These are phyloP conservation scores for Drosophila yakuba DNA, from an alignment of 1,140 invertebrate species.

Conservation along the genomic window DNA sequence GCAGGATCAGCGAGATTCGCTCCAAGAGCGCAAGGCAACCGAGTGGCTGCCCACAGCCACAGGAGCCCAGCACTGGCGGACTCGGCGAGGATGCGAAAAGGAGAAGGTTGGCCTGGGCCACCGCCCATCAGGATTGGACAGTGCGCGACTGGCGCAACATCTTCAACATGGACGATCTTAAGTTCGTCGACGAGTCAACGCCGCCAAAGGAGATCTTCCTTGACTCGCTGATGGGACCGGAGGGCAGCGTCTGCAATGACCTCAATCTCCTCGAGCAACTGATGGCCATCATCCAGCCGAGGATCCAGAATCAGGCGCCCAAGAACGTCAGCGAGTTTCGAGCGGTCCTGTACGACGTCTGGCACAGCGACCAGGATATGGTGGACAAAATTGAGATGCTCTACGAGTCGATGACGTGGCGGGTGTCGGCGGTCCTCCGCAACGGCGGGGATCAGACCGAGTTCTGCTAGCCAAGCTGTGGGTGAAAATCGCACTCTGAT, in stretches of 20 bases:
- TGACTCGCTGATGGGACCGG: constrained; percentile 61
- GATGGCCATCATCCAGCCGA: constrained; percentile 62
- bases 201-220: constrained; percentile 54
- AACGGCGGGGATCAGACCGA: constrained; percentile 51
- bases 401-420: constrained; percentile 64
- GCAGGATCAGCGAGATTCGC: constrained; percentile 64
- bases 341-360: constrained; percentile 57
- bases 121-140: constrained; percentile 61
- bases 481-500: background rate
- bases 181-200: constrained; percentile 13
- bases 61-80: background rate
- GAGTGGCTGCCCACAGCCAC: too few species aligned
- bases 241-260: constrained; percentile 42
- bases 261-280: constrained; percentile 63
- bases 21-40: constrained; percentile 5
- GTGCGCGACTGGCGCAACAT: constrained; percentile 68
- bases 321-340: constrained; percentile 58
- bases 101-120: constrained; percentile 54
- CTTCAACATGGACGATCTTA: constrained; percentile 70
- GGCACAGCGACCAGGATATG: constrained; percentile 67
- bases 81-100: constrained; percentile 20
- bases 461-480: constrained; percentile 13
- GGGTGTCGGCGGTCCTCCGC: constrained; percentile 50
- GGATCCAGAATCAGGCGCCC: constrained; percentile 52
- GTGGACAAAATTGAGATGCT: constrained; percentile 58